Evolutionary conservation across 2,888 invertebrate species (phyloP), one percentile per base, ranked within the genome.

Genomic region (Dorcus hopei): DNA sequence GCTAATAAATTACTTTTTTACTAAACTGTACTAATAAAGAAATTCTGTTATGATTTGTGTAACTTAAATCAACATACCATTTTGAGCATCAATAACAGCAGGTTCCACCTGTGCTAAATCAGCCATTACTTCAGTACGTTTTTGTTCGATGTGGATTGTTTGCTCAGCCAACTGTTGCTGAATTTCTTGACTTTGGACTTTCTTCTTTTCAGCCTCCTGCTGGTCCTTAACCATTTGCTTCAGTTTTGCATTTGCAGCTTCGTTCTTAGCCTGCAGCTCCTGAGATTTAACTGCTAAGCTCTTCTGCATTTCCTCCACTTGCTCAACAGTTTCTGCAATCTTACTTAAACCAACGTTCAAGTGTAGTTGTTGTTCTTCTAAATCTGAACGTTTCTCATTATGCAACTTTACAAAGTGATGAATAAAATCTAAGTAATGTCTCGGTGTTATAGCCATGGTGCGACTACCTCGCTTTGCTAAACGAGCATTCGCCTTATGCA

Each of bases 151-250:
- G 74, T 93, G 91, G 60, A 93, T 87, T 0, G 95, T 96, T 82
- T 98, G 97, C 72, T 93, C 90, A 57, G 90, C 90, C 72, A 91
- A 77, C 66, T 83, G 82, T 60, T 75, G 77, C 80, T 97, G 97
- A 74, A 99, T 94, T 76, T 98, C 96, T 77, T 97, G 97, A 72
- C 95, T 95, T 72, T 97, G 95, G 40, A 95, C 93, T 79, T 99
- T 99, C 80, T 97, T 96, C 82, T 97, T 94, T 78, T 99, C 99
- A 2, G 99, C 99, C 78, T 98, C 97, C 74, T 98, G 97, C 78
- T 98, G 97, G 80, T 98, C 96, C 81, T 96, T 96, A 49, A 98
- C 93, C 99, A 99, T 99, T 79, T 99, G 97, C 66, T 95, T 90
- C 51, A 99, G 83, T 80, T 99, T 99, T n/a, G 95, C 93, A 78